Evolutionary conservation across 2,113 vertebrate species (phyloP).

Genomic region (Cephalophus harveyi): DNA sequence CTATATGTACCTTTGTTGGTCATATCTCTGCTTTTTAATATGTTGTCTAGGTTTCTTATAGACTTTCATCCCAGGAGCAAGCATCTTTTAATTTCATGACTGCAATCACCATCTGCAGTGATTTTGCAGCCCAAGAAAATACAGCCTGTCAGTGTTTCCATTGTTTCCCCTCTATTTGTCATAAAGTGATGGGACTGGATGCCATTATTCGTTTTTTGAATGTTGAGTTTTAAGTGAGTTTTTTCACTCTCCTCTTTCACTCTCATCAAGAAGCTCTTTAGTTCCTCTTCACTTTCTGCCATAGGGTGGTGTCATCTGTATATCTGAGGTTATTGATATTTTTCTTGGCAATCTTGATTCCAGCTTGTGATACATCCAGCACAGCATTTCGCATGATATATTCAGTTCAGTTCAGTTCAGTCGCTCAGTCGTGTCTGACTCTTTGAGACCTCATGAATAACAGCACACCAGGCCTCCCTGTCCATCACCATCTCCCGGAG

Average conservation of each 20-base stretch:
- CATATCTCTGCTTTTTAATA: neutral
- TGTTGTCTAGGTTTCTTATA: neutral
- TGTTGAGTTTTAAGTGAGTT: neutral
- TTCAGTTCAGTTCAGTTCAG: no score
- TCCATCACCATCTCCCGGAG: no score
- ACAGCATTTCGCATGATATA: fast-evolving
- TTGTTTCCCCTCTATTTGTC: neutral
- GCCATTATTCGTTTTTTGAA: neutral
- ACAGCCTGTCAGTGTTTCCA: neutral
- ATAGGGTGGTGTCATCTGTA: neutral
- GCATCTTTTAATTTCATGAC: neutral
- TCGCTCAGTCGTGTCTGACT: no score
- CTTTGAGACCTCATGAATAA: no score
- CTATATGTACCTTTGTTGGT: neutral
- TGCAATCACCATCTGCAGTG: neutral
- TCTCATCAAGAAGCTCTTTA: neutral
- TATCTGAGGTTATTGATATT: neutral
- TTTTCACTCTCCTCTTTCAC: neutral
- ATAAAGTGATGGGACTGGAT: neutral
- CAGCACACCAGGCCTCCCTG: no score
- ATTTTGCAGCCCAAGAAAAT: neutral
- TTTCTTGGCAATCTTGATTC: neutral
- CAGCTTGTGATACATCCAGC: neutral
- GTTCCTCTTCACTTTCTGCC: neutral
- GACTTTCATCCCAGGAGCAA: neutral